Base-by-base conservation (phyloP, 2,113 vertebrate species). In the Anas platyrhynchos region DNA sequence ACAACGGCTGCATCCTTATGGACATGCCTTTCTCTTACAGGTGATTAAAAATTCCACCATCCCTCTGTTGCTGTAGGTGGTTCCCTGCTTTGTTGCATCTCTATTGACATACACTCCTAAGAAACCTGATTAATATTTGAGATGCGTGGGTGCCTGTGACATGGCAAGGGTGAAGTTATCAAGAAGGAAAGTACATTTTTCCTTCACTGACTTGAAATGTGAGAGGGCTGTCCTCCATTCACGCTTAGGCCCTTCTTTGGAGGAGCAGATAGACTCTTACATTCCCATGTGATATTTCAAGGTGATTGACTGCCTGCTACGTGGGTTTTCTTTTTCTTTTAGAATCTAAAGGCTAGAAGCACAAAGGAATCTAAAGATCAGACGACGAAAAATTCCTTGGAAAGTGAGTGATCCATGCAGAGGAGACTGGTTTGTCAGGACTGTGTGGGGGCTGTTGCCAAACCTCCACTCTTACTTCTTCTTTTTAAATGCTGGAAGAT, bases 271-370 rank as follows among this genome's bases (percentile, higher is more conserved):
- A 93, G 55, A 41, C 76, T 94, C 22, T 59, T 91, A 41, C 27
- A 5, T 80, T 83, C 58, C 43, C 6, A 5, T 78, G 55, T 83
- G 71, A 32, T 77, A 38, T 85, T 92, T 91, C 78, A 77, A 87
- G 88, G 74, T 87, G 63, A 80, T 31, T 91, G 74, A 91, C 74
- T 13, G 22, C 88, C 77, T 94, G 82, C 79, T 89, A 54, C 0
- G 0, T 84, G 76, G 44, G 7, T 94, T 84, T 90, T 79, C 81
- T 87, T 97, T 96, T 85, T 95, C 83, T 97, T 93, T 94, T 66
- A 99, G 99, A 99, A 99, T 97, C 98, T 99, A 69, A 99, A 98
- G 96, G 99, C 99, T 93, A 98, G 99, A 95, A 99, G 98, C 95
- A 99, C 98, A 58, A 99, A 99, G 96, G 99, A 99, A 68, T 98